These are phyloP conservation scores for Hippocampus barbouri DNA, from an alignment of 2,113 vertebrate species.

Conservation along the genomic window DNA sequence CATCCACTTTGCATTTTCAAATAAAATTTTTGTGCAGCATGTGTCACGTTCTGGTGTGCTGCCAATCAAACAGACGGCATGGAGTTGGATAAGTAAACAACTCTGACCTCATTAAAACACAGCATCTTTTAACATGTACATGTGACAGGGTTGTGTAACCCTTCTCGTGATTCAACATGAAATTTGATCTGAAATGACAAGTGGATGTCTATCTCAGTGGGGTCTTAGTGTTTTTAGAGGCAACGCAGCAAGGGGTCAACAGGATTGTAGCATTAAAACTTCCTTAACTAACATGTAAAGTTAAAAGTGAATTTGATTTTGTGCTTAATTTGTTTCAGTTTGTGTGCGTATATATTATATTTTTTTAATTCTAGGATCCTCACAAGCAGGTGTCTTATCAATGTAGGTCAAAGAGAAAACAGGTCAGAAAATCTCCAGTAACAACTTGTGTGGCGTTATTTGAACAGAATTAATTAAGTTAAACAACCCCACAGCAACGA, in stretches of 20 bases:
- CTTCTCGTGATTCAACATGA: neutral
- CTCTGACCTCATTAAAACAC: constrained; percentile 55
- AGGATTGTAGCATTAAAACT: constrained; percentile 6
- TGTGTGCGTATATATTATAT: constrained; percentile 9
- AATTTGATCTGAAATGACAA: neutral
- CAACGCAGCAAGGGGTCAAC: constrained; percentile 10
- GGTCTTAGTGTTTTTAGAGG: neutral
- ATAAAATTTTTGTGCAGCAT: neutral
- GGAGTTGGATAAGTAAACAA: constrained; percentile 55
- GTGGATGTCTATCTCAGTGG: neutral
- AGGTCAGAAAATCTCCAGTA: neutral
- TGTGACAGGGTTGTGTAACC: constrained; percentile 26
- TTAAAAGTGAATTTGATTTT: neutral
- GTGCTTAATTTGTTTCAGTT: neutral
- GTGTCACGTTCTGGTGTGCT: constrained; percentile 8
- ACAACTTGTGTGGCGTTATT: neutral
- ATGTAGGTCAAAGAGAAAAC: constrained; percentile 48
- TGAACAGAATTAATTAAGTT: neutral
- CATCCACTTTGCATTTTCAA: neutral
- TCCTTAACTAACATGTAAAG: neutral
- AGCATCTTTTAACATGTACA: constrained; percentile 23
- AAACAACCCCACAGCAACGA: neutral
- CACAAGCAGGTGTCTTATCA: constrained; percentile 13
- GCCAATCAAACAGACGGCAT: constrained; percentile 22
- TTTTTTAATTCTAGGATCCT: constrained; percentile 11